phyloP scores from a whole-genome alignment of 1,140 invertebrate genomes.

The Colletes latitarsis region DNA sequence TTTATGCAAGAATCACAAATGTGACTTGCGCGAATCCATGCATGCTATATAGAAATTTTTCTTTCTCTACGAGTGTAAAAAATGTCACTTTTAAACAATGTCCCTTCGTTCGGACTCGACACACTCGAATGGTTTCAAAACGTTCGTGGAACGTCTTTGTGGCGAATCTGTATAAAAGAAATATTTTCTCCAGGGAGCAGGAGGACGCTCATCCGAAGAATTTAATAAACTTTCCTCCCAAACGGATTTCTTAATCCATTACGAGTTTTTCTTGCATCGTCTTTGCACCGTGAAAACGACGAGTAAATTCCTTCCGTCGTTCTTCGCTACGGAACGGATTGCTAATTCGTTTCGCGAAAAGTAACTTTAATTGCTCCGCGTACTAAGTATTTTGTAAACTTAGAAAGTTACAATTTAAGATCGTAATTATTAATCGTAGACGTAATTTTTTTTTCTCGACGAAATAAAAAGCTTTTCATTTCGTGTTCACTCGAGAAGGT shows the following conservation, averaged over 20 bases:
- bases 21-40: too few species aligned
- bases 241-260: neutral
- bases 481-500: neutral
- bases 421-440: neutral
- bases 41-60: too few species aligned
- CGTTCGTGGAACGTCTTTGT: neutral
- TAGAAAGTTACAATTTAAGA: neutral
- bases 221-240: slow-evolving; percentile 12
- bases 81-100: too few species aligned
- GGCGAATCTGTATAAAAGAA: neutral
- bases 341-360: neutral
- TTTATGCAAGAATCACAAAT: too few species aligned
- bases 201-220: neutral
- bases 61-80: too few species aligned
- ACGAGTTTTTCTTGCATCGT: neutral
- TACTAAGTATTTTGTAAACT: neutral
- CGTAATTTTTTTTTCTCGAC: neutral
- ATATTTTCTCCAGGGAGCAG: neutral
- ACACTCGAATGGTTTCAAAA: neutral
- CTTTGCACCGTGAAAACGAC: neutral
- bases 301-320: neutral
- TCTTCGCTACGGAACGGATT: neutral
- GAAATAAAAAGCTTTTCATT: neutral
- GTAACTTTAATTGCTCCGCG: neutral
- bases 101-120: too few species aligned